These are phyloP conservation scores for Drosophila nannoptera DNA, from an alignment of 1,140 invertebrate genomes.

Conservation along the genomic window DNA sequence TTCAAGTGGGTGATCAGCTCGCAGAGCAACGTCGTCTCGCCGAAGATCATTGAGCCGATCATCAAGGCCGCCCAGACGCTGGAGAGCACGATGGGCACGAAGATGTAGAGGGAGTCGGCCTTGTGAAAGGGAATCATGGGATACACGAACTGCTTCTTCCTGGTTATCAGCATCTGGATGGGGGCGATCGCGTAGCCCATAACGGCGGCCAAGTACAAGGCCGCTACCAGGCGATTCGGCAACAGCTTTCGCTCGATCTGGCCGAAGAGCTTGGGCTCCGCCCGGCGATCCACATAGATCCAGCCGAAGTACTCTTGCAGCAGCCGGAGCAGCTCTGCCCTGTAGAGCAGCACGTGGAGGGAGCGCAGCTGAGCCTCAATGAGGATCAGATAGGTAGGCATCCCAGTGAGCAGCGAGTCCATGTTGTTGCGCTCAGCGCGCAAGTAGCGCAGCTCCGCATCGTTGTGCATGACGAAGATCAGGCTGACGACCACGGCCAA, in stretches of 20 bases:
- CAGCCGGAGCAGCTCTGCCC: constrained; percentile 34
- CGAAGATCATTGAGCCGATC: constrained; percentile 58
- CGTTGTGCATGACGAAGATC: constrained; percentile 56
- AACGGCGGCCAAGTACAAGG: constrained; percentile 50
- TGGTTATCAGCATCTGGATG: constrained; percentile 38
- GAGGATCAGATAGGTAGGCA: constrained; percentile 66
- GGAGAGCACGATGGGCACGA: constrained; percentile 46
- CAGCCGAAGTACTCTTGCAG: constrained; percentile 53
- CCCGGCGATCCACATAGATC: constrained; percentile 60
- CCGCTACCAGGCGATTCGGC: constrained; percentile 45
- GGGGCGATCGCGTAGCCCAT: constrained; percentile 42
- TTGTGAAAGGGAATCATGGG: constrained; percentile 62
- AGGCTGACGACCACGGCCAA: constrained; percentile 34
- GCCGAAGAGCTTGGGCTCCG: constrained; percentile 33
- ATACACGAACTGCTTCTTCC: constrained; percentile 41
- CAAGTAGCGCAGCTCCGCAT: constrained; percentile 66
- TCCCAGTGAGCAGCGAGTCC: constrained; percentile 59
- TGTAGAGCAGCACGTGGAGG: constrained; percentile 29
- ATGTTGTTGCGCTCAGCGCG: constrained; percentile 36
- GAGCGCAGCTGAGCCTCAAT: constrained; percentile 62
- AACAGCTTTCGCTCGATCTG: constrained; percentile 32
- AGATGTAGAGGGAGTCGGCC: constrained; percentile 41
- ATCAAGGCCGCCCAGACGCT: constrained; percentile 63
- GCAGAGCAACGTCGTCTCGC: constrained; percentile 57
- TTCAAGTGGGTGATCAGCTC: constrained; percentile 61